Base-by-base conservation (phyloP, 2,888 invertebrate species). In the Drosophila testacea region DNA sequence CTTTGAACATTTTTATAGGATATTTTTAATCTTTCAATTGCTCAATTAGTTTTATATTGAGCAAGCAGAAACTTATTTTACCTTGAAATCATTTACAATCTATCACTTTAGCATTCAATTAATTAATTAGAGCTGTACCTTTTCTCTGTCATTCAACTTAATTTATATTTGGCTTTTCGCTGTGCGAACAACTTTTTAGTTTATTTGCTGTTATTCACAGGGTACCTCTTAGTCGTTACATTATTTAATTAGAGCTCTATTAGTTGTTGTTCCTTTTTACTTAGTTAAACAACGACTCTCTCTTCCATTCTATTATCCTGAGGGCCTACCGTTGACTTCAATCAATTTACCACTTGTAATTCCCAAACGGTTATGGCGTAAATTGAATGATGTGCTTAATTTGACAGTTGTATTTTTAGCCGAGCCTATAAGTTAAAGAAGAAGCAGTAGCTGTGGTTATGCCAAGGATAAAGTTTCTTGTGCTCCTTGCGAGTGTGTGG, bases 331-430 rank as follows among this genome's bases (percentile, higher is more conserved):
- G 32, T 41, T n/a, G 56, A 54, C 47, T 28, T 36, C 62, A 68
- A 72, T 76, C 51, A 67, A 68, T 7, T 72, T 60, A 56, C 47
- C 59, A 52, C 57, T 68, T 63, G 47, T 60, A 72, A 76, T 72
- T 76, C 77, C 55, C 72, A 32, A 60, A 44, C 62, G 55, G 68
- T 63, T 76, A 63, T 72, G 44, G 72, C 44, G 38, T 38, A 71
- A 75, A 71, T 74, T 62, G 71, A 75, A 66, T 75, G 54, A 66
- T 76, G 66, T 57, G 71, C 55, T 47, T 41, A 47, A 63, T 59
- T 72, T 72, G 55, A 41, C 72, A 68, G 77, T 63, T 52, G 60
- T 76, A 61, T 61, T 63, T 75, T 76, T 42, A 52, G 54, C 46
- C 68, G 42, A 55, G 56, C 41, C 66, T 7, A 30, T 55, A 36